Conservation (phyloP, 1,140 invertebrate genomes). For the Oncopodura yosiiana region DNA sequence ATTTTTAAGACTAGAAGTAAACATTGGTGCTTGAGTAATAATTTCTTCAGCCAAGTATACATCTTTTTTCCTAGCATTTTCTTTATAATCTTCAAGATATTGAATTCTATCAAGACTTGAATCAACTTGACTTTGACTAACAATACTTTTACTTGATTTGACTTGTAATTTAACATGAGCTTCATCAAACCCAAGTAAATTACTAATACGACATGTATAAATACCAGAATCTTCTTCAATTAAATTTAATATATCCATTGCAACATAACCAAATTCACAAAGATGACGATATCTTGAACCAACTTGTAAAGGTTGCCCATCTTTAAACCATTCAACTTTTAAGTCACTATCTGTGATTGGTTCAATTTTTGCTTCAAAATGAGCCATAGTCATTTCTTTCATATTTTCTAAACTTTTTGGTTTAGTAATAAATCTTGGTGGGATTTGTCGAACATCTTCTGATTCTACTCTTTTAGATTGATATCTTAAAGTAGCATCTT, state of each 20-base stretch:
- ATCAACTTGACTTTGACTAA: constrained; percentile 74
- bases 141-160: constrained; percentile 48
- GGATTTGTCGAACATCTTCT: constrained; percentile 71
- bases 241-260: constrained; percentile 77
- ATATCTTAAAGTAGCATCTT: constrained; percentile 75
- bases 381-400: constrained; percentile 81
- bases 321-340: constrained; percentile 89
- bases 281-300: constrained; percentile 71
- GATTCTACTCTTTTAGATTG: constrained; percentile 58
- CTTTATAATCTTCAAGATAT: constrained; percentile 68
- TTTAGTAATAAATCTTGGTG: constrained; percentile 71
- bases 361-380: constrained; percentile 95
- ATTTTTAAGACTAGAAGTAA: constrained; percentile 80
- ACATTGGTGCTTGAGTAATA: constrained; percentile 76
- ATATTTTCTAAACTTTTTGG: constrained; percentile 71
- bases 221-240: constrained; percentile 87
- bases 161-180: constrained; percentile 57
- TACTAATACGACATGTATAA: constrained; percentile 87
- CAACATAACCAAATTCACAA: constrained; percentile 91
- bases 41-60: constrained; percentile 66
- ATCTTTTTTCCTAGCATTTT: constrained; percentile 61
- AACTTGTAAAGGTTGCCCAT: constrained; percentile 51
- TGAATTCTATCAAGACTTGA: constrained; percentile 74
- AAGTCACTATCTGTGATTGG: constrained; percentile 90
- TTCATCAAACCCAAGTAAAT: constrained; percentile 77